Percentiles rank a stretch among this genome's conserved stretches.
phyloP scores from a whole-genome alignment of 1,140 invertebrate species.

The Tetragnatha versicolor region DNA sequence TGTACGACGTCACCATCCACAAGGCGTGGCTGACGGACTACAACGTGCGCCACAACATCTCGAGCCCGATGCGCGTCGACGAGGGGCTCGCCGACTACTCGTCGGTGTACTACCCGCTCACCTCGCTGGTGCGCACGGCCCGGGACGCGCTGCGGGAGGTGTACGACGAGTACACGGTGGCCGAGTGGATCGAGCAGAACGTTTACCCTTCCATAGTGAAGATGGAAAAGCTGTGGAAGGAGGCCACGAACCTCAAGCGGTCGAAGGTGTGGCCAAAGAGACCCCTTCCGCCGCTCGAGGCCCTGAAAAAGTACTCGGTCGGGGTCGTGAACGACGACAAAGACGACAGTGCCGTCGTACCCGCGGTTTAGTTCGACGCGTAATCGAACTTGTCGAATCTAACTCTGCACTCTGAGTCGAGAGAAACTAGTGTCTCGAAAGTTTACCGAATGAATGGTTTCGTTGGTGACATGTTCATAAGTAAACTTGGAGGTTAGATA shows the following conservation, averaged over 20 bases:
- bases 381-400: too few species aligned
- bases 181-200: constrained; percentile 78
- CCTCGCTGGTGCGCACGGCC: constrained; percentile 70
- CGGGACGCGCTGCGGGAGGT: constrained; percentile 72
- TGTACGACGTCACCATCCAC: constrained; percentile 61
- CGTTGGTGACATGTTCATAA: background rate
- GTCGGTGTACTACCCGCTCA: constrained; percentile 62
- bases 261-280: constrained; percentile 69
- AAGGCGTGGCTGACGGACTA: constrained; percentile 81
- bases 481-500: constrained; percentile 1
- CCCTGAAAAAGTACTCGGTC: constrained; percentile 58
- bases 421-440: background rate
- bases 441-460: background rate
- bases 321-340: constrained; percentile 50
- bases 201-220: constrained; percentile 69
- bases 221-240: constrained; percentile 67
- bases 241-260: constrained; percentile 66
- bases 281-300: constrained; percentile 65
- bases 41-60: constrained; percentile 79
- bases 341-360: constrained; percentile 32
- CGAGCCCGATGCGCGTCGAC: constrained; percentile 76
- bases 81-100: constrained; percentile 72
- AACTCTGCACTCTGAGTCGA: too few species aligned
- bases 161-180: constrained; percentile 76
- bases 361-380: background rate